Evolutionary conservation across 2,797 vertebrate genomes (phyloP), one percentile per base, ranked within the genome.

Genomic region (Vipera ursinii): DNA sequence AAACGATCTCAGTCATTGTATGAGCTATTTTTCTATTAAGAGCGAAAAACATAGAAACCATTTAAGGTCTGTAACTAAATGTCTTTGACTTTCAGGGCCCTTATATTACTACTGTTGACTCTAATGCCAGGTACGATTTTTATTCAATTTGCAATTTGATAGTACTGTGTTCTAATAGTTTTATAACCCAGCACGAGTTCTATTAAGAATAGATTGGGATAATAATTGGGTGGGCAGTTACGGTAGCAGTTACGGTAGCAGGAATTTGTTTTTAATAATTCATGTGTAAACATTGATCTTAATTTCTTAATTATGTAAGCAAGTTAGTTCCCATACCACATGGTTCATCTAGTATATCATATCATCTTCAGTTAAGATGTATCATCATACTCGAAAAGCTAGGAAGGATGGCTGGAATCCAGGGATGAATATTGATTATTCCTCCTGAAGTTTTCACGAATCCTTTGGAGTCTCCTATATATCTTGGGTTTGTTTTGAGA

Each of bases 51-150:
- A 1, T 3, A 0, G 3, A 91, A 6, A 65, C 38, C 73, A 86
- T 10, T 28, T 93, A 51, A 90, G 78, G 2, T 95, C 90, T 93
- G 1, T 91, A 91, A 59, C 63, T 93, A 38, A 63, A 48, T 92
- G 32, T 7, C 53, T 95, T 96, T 96, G 55, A 94, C 91, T 97
- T 97, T 63, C 97, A 99, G 99, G 98, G 98, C 73, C 95, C 97
- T 6, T 95, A 97, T 5, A 96, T 98, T 94, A 98, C 98, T n/a
- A 97, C 98, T n/a, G 0, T 94, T 24, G 97, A 98, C 20, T 97
- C 97, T 85, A 93, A 94, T 82, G 95, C 97, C 94, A 98, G 98
- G 98, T 98, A 98, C 20, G 93, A 96, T 3, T 92, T 86, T 56
- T 89, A 20, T 88, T 89, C 65, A 61, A 73, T 14, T 89, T 73